Evolutionary conservation across 92 coral and sea anemone genomes (phyloP).

Genomic region (Porites rus): DNA sequence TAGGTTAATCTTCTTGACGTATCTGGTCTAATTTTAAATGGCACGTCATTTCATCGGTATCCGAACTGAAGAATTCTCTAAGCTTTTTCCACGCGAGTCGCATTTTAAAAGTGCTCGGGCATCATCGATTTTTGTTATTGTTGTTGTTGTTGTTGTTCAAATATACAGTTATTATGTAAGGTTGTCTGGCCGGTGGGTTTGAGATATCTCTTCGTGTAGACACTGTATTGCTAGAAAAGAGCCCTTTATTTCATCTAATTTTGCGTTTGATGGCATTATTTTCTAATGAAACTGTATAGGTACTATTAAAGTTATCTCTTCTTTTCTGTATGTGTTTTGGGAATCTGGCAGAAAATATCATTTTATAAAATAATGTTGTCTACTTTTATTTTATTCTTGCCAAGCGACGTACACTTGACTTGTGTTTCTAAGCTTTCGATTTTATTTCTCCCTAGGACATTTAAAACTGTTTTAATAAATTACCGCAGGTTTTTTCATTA

Average conservation of each 20-base stretch:
- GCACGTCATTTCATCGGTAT: conserved; percentile 39
- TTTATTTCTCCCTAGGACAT: no score
- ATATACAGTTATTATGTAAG: no score
- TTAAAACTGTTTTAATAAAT: no score
- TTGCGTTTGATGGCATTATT: not conserved
- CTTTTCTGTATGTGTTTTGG: not conserved
- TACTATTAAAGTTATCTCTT: not conserved
- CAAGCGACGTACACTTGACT: no score
- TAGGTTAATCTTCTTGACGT: not conserved
- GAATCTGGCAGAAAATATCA: not conserved
- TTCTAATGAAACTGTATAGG: not conserved
- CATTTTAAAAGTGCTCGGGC: not conserved
- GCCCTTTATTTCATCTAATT: not conserved
- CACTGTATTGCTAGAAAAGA: not conserved
- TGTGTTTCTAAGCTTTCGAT: no score
- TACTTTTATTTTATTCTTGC: no score
- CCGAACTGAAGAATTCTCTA: not conserved
- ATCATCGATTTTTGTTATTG: not conserved
- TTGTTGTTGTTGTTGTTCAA: no score
- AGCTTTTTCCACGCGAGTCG: not conserved
- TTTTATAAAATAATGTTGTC: no score
- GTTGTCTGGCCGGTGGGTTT: no score
- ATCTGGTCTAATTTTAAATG: conserved; percentile 14
- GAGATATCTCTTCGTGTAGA: no score
- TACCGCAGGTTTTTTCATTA: no score